Percentiles rank a stretch among this genome's conserved stretches.
Conservation (phyloP, 2,113 vertebrate species). For the Perca flavescens region DNA sequence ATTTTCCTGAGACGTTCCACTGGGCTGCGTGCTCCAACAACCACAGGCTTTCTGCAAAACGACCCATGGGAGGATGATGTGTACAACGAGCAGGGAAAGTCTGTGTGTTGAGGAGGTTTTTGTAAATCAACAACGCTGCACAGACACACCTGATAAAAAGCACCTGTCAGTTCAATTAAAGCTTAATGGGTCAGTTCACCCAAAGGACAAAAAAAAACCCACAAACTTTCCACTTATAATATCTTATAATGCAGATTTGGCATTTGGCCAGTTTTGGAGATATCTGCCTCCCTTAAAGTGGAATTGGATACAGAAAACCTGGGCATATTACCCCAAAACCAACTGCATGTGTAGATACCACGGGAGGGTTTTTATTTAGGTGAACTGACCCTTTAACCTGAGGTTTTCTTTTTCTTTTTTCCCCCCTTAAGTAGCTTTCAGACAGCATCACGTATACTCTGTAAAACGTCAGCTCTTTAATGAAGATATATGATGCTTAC, state of each 20-base stretch:
- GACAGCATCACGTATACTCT: neutral
- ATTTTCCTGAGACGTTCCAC: constrained; percentile 57
- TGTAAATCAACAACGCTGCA: neutral
- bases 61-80: constrained; percentile 40
- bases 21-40: constrained; percentile 56
- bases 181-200: neutral
- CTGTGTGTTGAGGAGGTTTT: neutral
- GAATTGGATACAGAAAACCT: neutral
- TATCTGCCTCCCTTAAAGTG: no score
- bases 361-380: neutral
- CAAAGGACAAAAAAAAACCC: neutral
- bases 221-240: neutral
- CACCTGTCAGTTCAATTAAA: constrained; percentile 36
- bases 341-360: neutral
- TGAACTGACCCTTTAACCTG: constrained; percentile 9
- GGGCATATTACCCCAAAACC: neutral
- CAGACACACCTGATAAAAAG: constrained; percentile 37
- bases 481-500: neutral
- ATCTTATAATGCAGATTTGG: neutral
- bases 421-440: neutral
- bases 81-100: constrained; percentile 6
- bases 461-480: neutral
- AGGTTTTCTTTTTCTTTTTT: neutral
- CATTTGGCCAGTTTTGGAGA: neutral
- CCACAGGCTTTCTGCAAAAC: constrained; percentile 51